Percentiles rank a stretch among this genome's conserved stretches.
These are phyloP conservation scores for Scelioninae gen. 1 DNA, from an alignment of 2,888 invertebrate species.

Conservation along the genomic window DNA sequence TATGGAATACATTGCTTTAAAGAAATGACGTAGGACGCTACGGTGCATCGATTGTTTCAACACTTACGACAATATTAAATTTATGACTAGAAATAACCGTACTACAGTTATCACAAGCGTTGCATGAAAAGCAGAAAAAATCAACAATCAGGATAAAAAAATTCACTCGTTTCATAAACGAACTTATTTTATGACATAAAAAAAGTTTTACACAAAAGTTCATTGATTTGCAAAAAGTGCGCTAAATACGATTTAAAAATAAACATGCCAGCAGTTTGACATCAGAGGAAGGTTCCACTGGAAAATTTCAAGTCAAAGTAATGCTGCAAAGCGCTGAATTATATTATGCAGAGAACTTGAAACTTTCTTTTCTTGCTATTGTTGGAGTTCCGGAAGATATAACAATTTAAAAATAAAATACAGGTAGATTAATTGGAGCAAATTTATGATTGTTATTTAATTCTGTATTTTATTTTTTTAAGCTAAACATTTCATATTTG, in stretches of 20 bases:
- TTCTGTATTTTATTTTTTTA: too few species aligned
- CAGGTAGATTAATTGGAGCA: too few species aligned
- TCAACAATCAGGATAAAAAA: background rate
- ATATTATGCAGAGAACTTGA: too few species aligned
- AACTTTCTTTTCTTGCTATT: too few species aligned
- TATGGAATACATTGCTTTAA: slow-evolving; percentile 29
- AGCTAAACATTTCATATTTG: too few species aligned
- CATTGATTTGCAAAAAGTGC: slow-evolving; percentile 5
- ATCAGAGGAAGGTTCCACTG: slow-evolving; percentile 29
- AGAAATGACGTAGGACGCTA: slow-evolving; percentile 6
- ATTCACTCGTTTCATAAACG: background rate
- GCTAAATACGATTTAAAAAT: background rate
- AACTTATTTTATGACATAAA: background rate
- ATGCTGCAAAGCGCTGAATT: too few species aligned
- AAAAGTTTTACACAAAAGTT: background rate
- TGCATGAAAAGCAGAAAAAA: slow-evolving; percentile 15
- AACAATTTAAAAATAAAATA: too few species aligned
- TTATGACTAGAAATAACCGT: slow-evolving; percentile 24
- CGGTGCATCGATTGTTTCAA: slow-evolving; percentile 34
- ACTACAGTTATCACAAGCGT: slow-evolving; percentile 17
- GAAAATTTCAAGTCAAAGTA: too few species aligned
- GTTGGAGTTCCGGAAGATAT: too few species aligned
- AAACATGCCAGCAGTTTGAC: background rate
- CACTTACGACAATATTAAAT: slow-evolving; percentile 21
- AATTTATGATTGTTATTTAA: too few species aligned